A percentile compares a stretch with the other conserved stretches of the same genome.
Evolutionary conservation across 1,140 invertebrate species (phyloP).

Genomic region (Phthorimaea operculella): DNA sequence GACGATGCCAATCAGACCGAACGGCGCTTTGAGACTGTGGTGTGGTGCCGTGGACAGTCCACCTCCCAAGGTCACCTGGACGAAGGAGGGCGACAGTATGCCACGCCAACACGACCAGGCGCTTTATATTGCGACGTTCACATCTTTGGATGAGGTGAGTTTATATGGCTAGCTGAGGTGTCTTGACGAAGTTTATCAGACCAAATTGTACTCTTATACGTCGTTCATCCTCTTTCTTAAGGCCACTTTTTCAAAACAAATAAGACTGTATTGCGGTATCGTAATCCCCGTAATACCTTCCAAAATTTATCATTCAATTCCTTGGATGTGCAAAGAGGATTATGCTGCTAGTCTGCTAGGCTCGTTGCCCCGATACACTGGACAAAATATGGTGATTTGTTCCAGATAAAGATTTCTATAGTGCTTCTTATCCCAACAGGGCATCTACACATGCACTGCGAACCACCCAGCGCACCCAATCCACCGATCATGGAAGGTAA

Average conservation of each 20-base stretch:
- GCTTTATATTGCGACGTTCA: conserved; percentile 39
- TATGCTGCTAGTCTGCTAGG: too few species aligned
- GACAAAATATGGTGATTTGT: too few species aligned
- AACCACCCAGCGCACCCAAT: conserved; percentile 39
- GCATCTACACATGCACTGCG: conserved; percentile 53
- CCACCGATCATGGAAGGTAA: conserved; percentile 49
- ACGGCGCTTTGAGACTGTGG: conserved; percentile 59
- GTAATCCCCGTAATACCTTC: too few species aligned
- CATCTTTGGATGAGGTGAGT: conserved; percentile 44
- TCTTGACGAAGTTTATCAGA: conserved; percentile 14
- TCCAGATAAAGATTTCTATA: too few species aligned
- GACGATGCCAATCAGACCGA: conserved; percentile 32
- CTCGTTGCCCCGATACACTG: too few species aligned
- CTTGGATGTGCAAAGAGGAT: too few species aligned
- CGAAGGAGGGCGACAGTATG: conserved; percentile 51
- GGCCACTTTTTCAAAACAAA: too few species aligned
- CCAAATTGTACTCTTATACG: too few species aligned
- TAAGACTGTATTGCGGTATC: too few species aligned
- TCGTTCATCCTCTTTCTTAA: too few species aligned
- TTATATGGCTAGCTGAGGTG: neutral
- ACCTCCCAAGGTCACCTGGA: conserved; percentile 70
- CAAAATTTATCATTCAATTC: too few species aligned
- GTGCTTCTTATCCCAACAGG: conserved; percentile 35
- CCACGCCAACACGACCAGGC: conserved; percentile 24
- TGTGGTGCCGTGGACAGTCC: conserved; percentile 74